These are phyloP conservation scores for Podocnemis expansa DNA, from an alignment of 2,113 vertebrate genomes.

Conservation along the genomic window DNA sequence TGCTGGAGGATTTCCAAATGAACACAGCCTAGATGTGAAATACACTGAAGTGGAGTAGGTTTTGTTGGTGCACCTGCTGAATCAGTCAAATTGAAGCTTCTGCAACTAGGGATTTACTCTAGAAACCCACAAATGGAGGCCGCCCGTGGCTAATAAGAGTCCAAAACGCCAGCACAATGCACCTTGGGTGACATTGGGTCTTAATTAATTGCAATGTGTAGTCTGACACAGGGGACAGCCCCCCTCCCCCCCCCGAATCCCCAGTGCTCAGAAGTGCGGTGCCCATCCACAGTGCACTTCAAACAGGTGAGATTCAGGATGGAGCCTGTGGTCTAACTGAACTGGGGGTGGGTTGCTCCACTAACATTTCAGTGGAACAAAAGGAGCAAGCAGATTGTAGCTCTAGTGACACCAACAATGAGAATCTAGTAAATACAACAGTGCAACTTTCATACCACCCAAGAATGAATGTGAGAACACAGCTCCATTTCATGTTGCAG, in stretches of 20 bases:
- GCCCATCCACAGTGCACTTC: fast-evolving
- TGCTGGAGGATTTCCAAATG: background rate
- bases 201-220: background rate
- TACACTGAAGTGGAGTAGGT: too few relatives aligned
- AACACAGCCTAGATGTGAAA: background rate
- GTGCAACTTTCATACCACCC: fast-evolving
- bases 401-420: background rate
- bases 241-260: background rate
- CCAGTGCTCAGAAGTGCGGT: fast-evolving
- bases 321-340: fast-evolving
- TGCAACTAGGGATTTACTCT: background rate
- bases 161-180: too few relatives aligned
- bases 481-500: background rate
- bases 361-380: fast-evolving
- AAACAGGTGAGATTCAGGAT: fast-evolving
- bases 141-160: background rate
- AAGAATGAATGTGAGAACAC: background rate
- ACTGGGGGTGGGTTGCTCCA: background rate
- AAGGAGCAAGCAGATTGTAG: fast-evolving
- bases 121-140: background rate
- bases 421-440: background rate
- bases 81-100: background rate
- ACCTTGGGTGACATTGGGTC: background rate
- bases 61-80: background rate
- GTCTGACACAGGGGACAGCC: background rate